A percentile compares a stretch with the other conserved stretches of the same genome.
Conservation (phyloP, 2,113 vertebrate genomes). For the Dendrocopos noguchii region DNA sequence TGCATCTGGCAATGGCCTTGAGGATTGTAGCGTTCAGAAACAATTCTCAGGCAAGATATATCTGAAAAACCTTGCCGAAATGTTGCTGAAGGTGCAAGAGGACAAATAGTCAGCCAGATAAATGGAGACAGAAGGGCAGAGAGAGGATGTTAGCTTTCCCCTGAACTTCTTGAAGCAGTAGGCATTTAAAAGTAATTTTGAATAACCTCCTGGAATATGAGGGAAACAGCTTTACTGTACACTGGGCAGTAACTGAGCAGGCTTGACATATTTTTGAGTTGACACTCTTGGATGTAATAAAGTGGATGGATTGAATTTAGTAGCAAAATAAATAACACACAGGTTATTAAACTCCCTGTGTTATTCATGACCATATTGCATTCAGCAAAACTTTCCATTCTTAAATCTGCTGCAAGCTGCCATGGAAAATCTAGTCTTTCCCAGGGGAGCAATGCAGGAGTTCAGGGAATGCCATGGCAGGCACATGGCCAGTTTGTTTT, state of each 20-base stretch:
- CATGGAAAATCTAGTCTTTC: background rate
- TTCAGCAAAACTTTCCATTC: slow-evolving; percentile 47
- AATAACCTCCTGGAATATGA: slow-evolving; percentile 41
- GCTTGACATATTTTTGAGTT: slow-evolving; percentile 33
- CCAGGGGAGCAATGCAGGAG: background rate
- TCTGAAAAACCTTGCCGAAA: slow-evolving; percentile 17
- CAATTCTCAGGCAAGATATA: background rate
- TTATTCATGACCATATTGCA: slow-evolving; percentile 54
- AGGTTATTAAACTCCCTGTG: slow-evolving; percentile 29
- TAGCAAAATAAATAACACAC: slow-evolving; percentile 52
- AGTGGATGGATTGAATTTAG: slow-evolving; percentile 44
- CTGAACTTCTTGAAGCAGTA: slow-evolving; percentile 26
- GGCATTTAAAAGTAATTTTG: slow-evolving; percentile 53
- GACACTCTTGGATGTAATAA: slow-evolving; percentile 50
- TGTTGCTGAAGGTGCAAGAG: slow-evolving; percentile 33
- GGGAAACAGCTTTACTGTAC: slow-evolving; percentile 15
- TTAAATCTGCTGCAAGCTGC: slow-evolving; percentile 20
- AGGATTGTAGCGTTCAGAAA: slow-evolving; percentile 25
- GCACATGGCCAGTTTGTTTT: background rate
- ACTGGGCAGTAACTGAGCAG: slow-evolving; percentile 26
- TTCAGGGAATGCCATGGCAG: slow-evolving; percentile 3
- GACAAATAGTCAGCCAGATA: slow-evolving; percentile 26
- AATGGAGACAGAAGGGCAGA: slow-evolving; percentile 34
- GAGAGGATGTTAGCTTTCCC: slow-evolving; percentile 8
- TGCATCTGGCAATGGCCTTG: background rate